Evolutionary conservation across 2,113 vertebrate species (phyloP).

Genomic region (Onychostoma macrolepis): DNA sequence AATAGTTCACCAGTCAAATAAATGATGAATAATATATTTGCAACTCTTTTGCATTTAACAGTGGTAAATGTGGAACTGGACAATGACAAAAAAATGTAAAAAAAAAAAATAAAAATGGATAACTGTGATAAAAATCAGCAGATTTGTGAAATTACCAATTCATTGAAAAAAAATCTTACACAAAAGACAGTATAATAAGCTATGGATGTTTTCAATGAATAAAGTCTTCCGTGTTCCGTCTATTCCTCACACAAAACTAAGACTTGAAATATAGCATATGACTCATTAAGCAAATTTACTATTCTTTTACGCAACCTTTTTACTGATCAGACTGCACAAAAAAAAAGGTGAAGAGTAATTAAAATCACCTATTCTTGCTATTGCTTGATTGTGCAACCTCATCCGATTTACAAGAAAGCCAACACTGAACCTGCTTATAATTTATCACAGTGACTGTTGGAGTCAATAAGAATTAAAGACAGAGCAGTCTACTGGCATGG

Average conservation of each 20-base stretch:
- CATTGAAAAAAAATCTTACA: not conserved
- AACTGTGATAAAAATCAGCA: too few species aligned
- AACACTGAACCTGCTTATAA: not conserved
- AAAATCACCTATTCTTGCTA: not conserved
- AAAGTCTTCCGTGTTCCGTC: not conserved
- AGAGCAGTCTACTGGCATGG: slow-evolving; percentile 31
- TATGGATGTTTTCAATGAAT: not conserved
- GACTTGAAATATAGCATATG: not conserved
- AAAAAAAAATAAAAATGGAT: too few species aligned
- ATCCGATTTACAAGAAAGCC: not conserved
- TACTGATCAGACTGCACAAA: not conserved
- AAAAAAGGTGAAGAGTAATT: not conserved
- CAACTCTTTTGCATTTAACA: too few species aligned
- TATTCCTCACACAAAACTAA: not conserved
- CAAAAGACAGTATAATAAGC: not conserved
- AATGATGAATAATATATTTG: too few species aligned
- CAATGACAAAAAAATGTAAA: too few species aligned
- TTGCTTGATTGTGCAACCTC: not conserved
- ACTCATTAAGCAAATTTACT: not conserved
- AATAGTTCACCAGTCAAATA: too few species aligned
- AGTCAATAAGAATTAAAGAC: slow-evolving; percentile 23
- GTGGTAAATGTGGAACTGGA: too few species aligned
- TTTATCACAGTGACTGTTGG: not conserved
- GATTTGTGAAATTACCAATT: not conserved
- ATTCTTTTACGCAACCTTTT: not conserved